Evolutionary conservation across 2,888 invertebrate genomes (phyloP).

Genomic region (Phania funesta): DNA sequence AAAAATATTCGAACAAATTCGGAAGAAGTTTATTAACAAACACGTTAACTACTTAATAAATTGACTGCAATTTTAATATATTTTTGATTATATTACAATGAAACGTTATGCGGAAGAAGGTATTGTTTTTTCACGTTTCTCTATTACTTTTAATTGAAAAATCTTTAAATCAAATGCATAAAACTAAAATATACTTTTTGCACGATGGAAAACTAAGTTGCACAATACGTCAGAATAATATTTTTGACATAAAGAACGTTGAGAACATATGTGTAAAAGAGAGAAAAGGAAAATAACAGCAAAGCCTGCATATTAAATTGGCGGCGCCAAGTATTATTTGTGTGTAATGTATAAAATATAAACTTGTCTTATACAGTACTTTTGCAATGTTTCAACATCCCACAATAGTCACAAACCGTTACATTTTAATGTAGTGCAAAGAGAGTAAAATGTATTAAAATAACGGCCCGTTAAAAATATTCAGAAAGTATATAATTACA

Average conservation of each 20-base stretch:
- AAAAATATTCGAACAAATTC: neutral
- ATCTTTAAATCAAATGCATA: slow-evolving; percentile 1
- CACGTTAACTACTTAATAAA: neutral
- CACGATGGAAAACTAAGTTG: slow-evolving; percentile 41
- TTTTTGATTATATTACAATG: slow-evolving; percentile 47
- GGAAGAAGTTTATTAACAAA: neutral
- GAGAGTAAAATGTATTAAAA: too few species aligned
- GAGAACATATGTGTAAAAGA: too few species aligned
- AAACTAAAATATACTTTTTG: slow-evolving; percentile 43
- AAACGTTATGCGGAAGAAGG: slow-evolving; percentile 57
- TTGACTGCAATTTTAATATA: slow-evolving; percentile 10
- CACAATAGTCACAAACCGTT: too few species aligned
- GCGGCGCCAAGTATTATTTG: neutral
- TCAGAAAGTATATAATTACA: too few species aligned
- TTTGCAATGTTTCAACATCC: neutral
- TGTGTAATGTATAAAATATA: neutral
- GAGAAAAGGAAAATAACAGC: neutral
- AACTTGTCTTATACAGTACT: neutral
- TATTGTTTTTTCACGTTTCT: slow-evolving; percentile 18
- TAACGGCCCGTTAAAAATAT: too few species aligned
- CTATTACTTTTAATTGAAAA: slow-evolving; percentile 37
- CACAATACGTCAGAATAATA: slow-evolving; percentile 50
- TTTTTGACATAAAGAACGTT: slow-evolving; percentile 41
- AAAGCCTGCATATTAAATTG: neutral
- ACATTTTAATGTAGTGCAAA: too few species aligned